Conservation (phyloP, 2,113 vertebrate genomes). For the Apodemus speciosus region DNA sequence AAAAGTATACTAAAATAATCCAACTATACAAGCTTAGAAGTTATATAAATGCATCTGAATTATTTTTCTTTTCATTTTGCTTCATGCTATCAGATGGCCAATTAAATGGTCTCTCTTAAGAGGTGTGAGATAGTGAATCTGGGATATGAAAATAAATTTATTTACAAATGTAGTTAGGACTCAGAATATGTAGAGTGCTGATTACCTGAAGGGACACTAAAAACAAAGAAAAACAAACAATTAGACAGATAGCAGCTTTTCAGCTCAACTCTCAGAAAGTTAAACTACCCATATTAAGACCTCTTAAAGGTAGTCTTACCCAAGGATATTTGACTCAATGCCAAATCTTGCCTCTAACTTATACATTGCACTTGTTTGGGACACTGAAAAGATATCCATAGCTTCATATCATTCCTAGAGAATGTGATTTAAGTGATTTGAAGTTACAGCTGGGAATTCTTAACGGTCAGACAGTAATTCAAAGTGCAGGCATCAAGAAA, state of each 20-base stretch:
- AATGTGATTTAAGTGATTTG: not conserved
- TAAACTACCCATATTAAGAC: not conserved
- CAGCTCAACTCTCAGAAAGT: not conserved
- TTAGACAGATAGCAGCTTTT: not conserved
- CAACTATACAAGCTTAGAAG: not conserved
- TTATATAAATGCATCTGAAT: not conserved
- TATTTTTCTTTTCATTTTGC: not conserved
- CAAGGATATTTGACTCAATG: slow-evolving; percentile 3
- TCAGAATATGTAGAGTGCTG: not conserved
- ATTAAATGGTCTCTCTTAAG: not conserved
- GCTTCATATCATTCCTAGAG: not conserved
- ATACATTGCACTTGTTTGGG: not conserved
- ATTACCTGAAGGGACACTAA: not conserved
- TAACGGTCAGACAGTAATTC: not conserved
- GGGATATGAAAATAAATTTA: not conserved
- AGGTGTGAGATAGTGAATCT: not conserved
- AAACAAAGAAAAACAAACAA: not conserved
- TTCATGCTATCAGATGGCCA: not conserved
- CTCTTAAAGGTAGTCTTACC: not conserved
- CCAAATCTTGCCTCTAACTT: not conserved
- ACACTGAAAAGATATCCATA: not conserved
- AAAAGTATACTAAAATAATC: not conserved
- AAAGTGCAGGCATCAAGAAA: not conserved
- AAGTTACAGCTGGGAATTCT: not conserved
- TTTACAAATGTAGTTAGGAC: not conserved